Evolutionary conservation across 2,113 vertebrate species (phyloP), one percentile per base, ranked within the genome.

Genomic region (Crotophaga sulcirostris): DNA sequence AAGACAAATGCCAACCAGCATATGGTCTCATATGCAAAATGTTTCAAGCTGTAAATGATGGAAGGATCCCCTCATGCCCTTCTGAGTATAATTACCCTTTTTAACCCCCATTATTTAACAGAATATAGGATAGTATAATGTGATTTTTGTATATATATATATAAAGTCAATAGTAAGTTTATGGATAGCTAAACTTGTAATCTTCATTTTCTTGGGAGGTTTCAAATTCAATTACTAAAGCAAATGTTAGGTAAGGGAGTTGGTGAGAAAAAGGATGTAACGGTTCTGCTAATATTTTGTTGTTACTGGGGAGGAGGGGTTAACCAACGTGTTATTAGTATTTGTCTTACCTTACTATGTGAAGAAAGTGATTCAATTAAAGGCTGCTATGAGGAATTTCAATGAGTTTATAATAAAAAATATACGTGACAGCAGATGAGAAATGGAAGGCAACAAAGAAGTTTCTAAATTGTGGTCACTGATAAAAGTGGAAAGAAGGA

Each of bases 251-350:
- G 6, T 67, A 49, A 51, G 20, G 13, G 6, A 62, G 6, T 17
- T 54, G 10, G 5, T 0, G 3, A 72, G 38, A 63, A 66, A 89
- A 75, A 28, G 9, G 7, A 84, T 77, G n/a, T 7, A 33, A 42
- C n/a, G 24, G 2, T 11, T 70, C 3, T 58, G 17, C 17, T 17
- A n/a, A 38, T 40, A 18, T 36, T 25, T 24, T 59, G 7, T 5
- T 60, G 4, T 3, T 19, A 47, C 18, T 25, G 16, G 0, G 0
- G 5, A n/a, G n/a, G n/a, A n/a, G 38, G 62, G 79, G 56, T 72
- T 29, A 42, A 49, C 1, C 6, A 58, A 12, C 51, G 13, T 28
- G 12, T 45, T 28, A 18, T 58, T 82, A 75, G 1, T 26, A 33
- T 70, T 78, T 85, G 4, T 51, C 15, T 52, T 94, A 15, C 51